phyloP scores from a whole-genome alignment of 2,888 invertebrate genomes.

The Drosophila flavopinicola region DNA sequence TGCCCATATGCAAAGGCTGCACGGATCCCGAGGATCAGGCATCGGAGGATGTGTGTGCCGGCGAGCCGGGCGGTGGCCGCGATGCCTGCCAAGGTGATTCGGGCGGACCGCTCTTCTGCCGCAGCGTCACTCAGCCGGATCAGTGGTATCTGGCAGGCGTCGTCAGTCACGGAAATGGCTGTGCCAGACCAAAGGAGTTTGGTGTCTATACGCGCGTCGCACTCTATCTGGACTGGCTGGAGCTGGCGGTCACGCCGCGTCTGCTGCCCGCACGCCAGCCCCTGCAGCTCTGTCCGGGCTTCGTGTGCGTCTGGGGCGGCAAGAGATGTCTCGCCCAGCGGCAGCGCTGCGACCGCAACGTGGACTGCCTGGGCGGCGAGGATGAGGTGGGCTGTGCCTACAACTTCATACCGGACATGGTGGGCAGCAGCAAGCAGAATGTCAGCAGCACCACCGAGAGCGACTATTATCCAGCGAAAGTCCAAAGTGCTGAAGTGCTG shows the following conservation, averaged over 20 bases:
- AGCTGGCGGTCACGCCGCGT: slow-evolving; percentile 79
- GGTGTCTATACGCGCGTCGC: slow-evolving; percentile 93
- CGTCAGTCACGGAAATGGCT: slow-evolving; percentile 94
- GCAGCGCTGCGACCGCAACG: slow-evolving; percentile 89
- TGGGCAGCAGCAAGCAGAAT: slow-evolving; percentile 64
- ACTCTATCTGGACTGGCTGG: slow-evolving; percentile 90
- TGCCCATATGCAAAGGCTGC: slow-evolving; percentile 89
- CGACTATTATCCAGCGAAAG: slow-evolving; percentile 69
- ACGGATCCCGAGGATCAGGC: slow-evolving; percentile 88
- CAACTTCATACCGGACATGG: slow-evolving; percentile 81
- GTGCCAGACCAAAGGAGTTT: slow-evolving; percentile 91
- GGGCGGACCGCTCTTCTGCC: slow-evolving; percentile 93
- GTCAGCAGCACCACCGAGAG: slow-evolving; percentile 64
- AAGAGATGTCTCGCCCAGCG: slow-evolving; percentile 88
- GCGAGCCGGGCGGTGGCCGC: slow-evolving; percentile 89
- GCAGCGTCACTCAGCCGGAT: slow-evolving; percentile 87
- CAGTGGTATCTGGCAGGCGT: slow-evolving; percentile 93
- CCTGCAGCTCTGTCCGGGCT: slow-evolving; percentile 89
- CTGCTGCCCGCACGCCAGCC: slow-evolving; percentile 85
- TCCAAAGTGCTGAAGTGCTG: background rate
- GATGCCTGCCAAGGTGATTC: slow-evolving; percentile 92
- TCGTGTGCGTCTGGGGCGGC: slow-evolving; percentile 88
- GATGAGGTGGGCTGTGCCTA: slow-evolving; percentile 90
- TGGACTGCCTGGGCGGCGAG: slow-evolving; percentile 92
- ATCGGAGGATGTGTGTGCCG: slow-evolving; percentile 91